phyloP scores from a whole-genome alignment of 2,797 vertebrate species.

The Ctenochaetus hawaiiensis region DNA sequence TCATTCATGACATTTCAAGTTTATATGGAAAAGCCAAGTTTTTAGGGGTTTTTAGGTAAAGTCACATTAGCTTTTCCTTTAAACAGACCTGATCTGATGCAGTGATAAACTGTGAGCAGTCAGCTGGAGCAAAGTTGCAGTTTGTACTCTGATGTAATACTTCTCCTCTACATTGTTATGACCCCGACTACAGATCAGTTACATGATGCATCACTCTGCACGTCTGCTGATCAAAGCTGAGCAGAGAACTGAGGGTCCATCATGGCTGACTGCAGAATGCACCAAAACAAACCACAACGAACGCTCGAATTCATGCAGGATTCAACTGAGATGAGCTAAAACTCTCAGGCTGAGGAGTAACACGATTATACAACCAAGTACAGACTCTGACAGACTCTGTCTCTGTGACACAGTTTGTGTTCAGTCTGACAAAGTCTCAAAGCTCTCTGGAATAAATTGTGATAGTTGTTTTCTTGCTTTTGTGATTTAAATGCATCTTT shows the following conservation, averaged over 20 bases:
- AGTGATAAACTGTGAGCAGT: too few relatives aligned
- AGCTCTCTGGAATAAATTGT: background rate
- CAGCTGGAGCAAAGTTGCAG: background rate
- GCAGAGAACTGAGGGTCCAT: background rate
- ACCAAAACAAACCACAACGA: background rate
- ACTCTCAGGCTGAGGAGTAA: background rate
- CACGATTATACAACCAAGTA: background rate
- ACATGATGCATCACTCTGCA: too few relatives aligned
- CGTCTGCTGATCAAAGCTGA: background rate
- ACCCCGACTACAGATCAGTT: background rate
- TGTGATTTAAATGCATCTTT: background rate
- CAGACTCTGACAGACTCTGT: too few relatives aligned
- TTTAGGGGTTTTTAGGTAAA: too few relatives aligned
- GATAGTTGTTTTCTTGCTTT: background rate
- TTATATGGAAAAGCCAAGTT: too few relatives aligned
- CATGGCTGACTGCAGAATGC: background rate
- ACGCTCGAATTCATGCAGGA: background rate
- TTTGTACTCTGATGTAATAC: background rate
- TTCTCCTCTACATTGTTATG: background rate
- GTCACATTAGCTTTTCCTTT: too few relatives aligned
- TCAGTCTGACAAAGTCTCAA: background rate
- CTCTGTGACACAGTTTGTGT: background rate
- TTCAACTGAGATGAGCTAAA: background rate
- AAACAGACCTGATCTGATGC: too few relatives aligned
- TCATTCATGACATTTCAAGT: too few relatives aligned